Percentiles rank a stretch among this genome's conserved stretches.
Evolutionary conservation across 2,113 vertebrate species (phyloP).

Genomic region (Barnardius zonarius): DNA sequence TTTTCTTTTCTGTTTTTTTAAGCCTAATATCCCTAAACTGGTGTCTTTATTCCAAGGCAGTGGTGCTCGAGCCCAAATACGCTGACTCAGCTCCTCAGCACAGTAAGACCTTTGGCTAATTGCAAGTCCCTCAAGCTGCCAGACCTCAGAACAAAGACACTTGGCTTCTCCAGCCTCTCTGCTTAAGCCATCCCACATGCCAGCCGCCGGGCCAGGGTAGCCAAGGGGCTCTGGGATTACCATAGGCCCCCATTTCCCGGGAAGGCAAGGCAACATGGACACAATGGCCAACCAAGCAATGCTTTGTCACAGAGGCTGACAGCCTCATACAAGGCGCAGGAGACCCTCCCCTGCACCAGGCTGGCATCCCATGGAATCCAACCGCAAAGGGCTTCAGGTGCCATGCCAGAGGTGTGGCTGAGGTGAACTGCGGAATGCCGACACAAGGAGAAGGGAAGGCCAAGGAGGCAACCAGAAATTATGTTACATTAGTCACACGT

Average conservation of each 20-base stretch:
- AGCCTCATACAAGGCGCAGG: neutral
- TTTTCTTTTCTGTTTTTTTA: neutral
- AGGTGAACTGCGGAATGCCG: neutral
- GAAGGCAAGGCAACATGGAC: neutral
- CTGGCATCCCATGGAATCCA: neutral
- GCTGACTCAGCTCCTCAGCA: neutral
- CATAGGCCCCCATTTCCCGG: rapidly evolving
- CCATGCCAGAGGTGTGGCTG: neutral
- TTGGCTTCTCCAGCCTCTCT: neutral
- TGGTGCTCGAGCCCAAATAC: neutral
- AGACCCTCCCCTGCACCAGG: neutral
- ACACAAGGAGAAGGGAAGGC: neutral
- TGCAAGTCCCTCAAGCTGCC: neutral
- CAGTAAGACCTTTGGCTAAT: neutral
- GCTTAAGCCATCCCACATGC: neutral
- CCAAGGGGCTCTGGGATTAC: neutral
- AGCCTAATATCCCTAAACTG: neutral
- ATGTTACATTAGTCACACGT: rapidly evolving
- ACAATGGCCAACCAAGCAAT: neutral
- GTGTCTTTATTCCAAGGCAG: neutral
- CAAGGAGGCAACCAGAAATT: neutral
- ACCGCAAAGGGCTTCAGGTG: rapidly evolving
- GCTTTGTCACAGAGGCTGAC: rapidly evolving
- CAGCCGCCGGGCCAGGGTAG: rapidly evolving
- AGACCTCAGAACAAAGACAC: slow-evolving; percentile 35